phyloP scores from a whole-genome alignment of 37 sponge, comb jelly and placozoan genomes.

The Tethya wilhelma region DNA sequence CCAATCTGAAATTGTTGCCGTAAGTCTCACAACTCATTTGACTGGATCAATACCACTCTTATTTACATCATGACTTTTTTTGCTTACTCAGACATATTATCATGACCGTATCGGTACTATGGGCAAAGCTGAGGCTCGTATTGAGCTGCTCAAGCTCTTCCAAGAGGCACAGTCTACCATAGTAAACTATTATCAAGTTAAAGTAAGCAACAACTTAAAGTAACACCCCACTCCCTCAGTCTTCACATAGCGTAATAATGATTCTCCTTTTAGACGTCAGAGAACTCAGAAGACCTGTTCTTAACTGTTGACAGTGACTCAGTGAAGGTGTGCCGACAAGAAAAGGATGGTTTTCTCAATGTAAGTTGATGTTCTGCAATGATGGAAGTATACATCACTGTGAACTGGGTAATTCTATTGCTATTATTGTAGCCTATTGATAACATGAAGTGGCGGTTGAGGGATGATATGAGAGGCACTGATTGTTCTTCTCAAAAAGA shows the following conservation, averaged over 20 bases:
- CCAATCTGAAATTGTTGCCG: constrained; percentile 16
- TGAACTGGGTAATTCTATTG: not conserved
- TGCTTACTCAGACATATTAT: constrained; percentile 20
- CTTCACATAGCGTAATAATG: not conserved
- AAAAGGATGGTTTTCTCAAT: not conserved
- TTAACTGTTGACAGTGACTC: constrained; percentile 14
- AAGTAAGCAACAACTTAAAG: not conserved
- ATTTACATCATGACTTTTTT: not conserved
- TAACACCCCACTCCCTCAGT: not conserved
- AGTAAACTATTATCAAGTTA: constrained; percentile 31
- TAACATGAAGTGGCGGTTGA: constrained; percentile 28
- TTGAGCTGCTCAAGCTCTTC: constrained; percentile 16
- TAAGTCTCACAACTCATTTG: constrained; percentile 4
- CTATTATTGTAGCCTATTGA: not conserved
- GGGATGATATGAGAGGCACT: constrained; percentile 23
- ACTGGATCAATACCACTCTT: not conserved
- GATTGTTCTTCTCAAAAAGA: constrained; percentile 27
- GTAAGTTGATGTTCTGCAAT: not conserved
- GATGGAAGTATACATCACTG: not conserved
- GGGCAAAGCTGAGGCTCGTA: constrained; percentile 15
- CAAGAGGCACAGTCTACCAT: not conserved
- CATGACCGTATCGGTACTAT: constrained; percentile 16
- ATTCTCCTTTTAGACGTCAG: not conserved
- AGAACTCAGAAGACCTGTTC: not conserved
- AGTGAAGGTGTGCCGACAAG: not conserved